phyloP scores from a whole-genome alignment of 2,113 vertebrate genomes.

The Cynoglossus semilaevis region DNA sequence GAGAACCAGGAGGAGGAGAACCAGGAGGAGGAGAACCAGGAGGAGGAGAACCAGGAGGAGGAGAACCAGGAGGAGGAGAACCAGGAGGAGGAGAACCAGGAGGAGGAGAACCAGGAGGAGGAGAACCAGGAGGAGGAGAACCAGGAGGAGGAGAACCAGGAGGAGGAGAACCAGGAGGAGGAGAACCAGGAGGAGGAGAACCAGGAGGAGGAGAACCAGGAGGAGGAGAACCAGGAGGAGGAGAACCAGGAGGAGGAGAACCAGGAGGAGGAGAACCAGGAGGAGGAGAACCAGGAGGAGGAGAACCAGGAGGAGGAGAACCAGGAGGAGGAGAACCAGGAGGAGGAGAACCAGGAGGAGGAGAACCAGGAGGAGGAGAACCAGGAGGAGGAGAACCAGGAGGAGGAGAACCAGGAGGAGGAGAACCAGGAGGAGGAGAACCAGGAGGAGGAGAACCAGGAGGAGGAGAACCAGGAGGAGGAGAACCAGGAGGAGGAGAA shows the following conservation, averaged over 20 bases:
- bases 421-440: constrained; percentile 42
- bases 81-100: too few species aligned
- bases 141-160: too few species aligned
- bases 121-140: constrained; percentile 42
- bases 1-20: constrained; percentile 42
- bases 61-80: constrained; percentile 42
- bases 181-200: constrained; percentile 42
- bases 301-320: constrained; percentile 42
- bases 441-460: too few species aligned
- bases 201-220: too few species aligned
- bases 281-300: constrained; percentile 23
- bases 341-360: constrained; percentile 23
- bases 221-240: constrained; percentile 23
- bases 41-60: constrained; percentile 23
- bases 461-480: constrained; percentile 23
- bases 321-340: too few species aligned
- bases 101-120: constrained; percentile 23
- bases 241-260: constrained; percentile 42
- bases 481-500: constrained; percentile 42
- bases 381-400: too few species aligned
- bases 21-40: too few species aligned
- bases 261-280: too few species aligned
- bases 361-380: constrained; percentile 42
- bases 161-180: constrained; percentile 23
- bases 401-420: constrained; percentile 23